Conservation (phyloP, 2,888 invertebrate genomes). For the Amblyjoppa proteus region DNA sequence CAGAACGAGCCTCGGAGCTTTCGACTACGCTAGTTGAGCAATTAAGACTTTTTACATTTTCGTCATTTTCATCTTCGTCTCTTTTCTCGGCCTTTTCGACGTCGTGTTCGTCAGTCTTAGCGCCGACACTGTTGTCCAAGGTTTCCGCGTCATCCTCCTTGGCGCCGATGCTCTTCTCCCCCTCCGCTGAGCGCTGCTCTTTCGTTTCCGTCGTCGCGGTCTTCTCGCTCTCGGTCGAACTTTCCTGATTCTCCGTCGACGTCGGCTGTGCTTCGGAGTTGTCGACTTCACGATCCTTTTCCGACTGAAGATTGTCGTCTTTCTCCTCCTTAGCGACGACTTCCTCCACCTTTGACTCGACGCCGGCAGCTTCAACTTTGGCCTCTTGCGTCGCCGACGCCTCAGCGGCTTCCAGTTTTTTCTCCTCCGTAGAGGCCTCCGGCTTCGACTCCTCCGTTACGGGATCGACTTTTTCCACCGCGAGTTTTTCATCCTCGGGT, state of each 20-base stretch:
- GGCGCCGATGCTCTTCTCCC: conserved; percentile 81
- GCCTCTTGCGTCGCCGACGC: conserved; percentile 7
- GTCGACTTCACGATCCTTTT: conserved; percentile 82
- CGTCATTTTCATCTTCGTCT: conserved; percentile 77
- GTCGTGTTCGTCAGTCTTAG: conserved; percentile 72
- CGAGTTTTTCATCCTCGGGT: conserved; percentile 25
- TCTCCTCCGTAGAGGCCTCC: conserved; percentile 13
- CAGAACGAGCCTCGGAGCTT: conserved; percentile 71
- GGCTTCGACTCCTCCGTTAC: conserved; percentile 42
- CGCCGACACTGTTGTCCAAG: conserved; percentile 70
- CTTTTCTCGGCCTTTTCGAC: conserved; percentile 73
- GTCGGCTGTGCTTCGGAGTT: conserved; percentile 90
- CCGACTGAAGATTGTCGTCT: conserved; percentile 29
- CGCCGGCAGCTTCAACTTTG: conserved; percentile 35
- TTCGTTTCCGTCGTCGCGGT: conserved; percentile 71
- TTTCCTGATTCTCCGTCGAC: conserved; percentile 86
- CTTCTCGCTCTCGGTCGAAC: conserved; percentile 70
- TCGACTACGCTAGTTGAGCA: conserved; percentile 83
- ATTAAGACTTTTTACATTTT: conserved; percentile 79
- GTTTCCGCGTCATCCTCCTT: conserved; percentile 77
- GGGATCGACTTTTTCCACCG: conserved; percentile 43
- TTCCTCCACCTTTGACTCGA: conserved; percentile 46
- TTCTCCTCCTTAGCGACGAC: conserved; percentile 36
- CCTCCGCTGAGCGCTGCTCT: conserved; percentile 79
- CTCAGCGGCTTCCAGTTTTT: conserved; percentile 6